Percentiles rank a stretch among this genome's conserved stretches.
phyloP scores from a whole-genome alignment of 2,113 vertebrate species.

The Sebastes schlegelii region DNA sequence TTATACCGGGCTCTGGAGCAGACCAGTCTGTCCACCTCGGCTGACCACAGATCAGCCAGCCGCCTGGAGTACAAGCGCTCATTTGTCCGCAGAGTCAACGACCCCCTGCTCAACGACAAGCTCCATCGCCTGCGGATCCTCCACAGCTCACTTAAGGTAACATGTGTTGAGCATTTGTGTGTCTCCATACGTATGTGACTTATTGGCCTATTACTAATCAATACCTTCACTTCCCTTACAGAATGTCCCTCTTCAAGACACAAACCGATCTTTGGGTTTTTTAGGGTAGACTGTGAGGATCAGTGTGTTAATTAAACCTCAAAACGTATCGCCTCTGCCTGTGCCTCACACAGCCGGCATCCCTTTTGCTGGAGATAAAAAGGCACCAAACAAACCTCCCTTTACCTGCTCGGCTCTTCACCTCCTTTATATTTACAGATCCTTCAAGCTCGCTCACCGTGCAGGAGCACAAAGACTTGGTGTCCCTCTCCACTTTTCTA shows the following conservation, averaged over 20 bases:
- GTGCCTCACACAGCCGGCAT: constrained; percentile 51
- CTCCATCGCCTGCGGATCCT: constrained; percentile 96
- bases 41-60: constrained; percentile 90
- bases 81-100: constrained; percentile 94
- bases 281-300: constrained; percentile 81
- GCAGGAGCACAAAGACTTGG: constrained; percentile 38
- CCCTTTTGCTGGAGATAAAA: constrained; percentile 48
- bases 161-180: not conserved
- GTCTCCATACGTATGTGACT: not conserved
- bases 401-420: constrained; percentile 39
- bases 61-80: constrained; percentile 96
- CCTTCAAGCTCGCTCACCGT: constrained; percentile 16
- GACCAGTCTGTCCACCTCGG: constrained; percentile 91
- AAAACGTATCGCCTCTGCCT: constrained; percentile 39
- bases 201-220: constrained; percentile 2
- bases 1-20: constrained; percentile 95
- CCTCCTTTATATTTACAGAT: constrained; percentile 12
- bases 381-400: constrained; percentile 47
- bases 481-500: constrained; percentile 31
- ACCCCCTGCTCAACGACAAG: constrained; percentile 97
- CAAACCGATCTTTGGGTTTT: constrained; percentile 90
- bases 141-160: constrained; percentile 97
- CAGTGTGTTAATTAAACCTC: constrained; percentile 2
- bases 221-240: constrained; percentile 77
- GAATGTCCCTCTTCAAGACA: constrained; percentile 91